Evolutionary conservation across 1,140 invertebrate genomes (phyloP), one percentile per base, ranked within the genome.

Genomic region (Megalopta genalis): DNA sequence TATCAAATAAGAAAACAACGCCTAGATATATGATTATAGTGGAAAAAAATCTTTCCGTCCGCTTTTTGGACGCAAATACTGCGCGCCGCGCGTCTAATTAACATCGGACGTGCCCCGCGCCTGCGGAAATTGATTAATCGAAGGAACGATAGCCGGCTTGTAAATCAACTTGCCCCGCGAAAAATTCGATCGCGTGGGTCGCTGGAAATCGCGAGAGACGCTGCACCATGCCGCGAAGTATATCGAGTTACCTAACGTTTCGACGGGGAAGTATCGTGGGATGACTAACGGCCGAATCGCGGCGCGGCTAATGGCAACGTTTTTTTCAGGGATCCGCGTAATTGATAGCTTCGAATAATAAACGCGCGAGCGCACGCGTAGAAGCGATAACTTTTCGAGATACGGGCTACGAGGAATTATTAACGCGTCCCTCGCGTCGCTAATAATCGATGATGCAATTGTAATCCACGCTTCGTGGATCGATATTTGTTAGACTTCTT

Each of bases 331-430:
- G 79, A 81, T 77, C n/a, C 83, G 14, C 25, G 66, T 85, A 85
- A 85, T 85, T 85, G 84, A 85, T 85, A 85, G 84, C 79, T 65
- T 85, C 60, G 84, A 72, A 81, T 81, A 85, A 85, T 77, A 68
- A 85, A 84, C 83, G 73, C 21, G 62, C 54, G 73, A 52, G 62
- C 81, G 67, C 72, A 59, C 82, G 59, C 78, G 42, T 46, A 46
- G 42, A 46, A 46, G 42, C 42, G 84, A 85, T 85, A 84, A 81
- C 73, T 62, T 39, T 39, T 69, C 64, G 67, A 85, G 84, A 85
- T 85, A 85, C 32, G 37, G 69, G 14, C 63, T 14, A 32, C 39
- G 39, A 39, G 72, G 69, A 74, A 81, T 85, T 84, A 85, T 85
- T 86, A 86, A 86, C 59, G 70, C 70, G 72, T 57, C 64, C 77